Conservation (phyloP, 2,888 invertebrate genomes). For the Tridacna crocea region DNA sequence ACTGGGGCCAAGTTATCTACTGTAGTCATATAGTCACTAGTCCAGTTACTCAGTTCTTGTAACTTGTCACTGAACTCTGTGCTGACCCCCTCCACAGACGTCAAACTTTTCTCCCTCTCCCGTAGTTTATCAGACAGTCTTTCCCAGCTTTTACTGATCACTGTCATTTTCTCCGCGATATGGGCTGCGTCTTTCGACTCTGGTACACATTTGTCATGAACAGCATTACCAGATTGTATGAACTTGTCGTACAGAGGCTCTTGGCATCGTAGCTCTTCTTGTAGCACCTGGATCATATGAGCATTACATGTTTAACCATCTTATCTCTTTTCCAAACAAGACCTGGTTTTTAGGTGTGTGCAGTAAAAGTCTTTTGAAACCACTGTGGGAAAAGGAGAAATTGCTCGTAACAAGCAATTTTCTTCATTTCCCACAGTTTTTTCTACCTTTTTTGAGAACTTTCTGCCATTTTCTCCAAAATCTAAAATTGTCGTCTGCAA, state of each 20-base stretch:
- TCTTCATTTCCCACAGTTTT: too few relatives aligned
- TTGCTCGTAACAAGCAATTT: too few relatives aligned
- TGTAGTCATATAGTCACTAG: slow-evolving; percentile 94
- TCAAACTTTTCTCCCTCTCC: slow-evolving; percentile 87
- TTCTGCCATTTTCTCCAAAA: too few relatives aligned
- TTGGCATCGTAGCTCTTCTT: slow-evolving; percentile 97
- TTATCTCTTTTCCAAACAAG: too few relatives aligned
- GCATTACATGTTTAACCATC: background rate
- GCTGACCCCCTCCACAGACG: slow-evolving; percentile 95
- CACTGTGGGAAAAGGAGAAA: too few relatives aligned
- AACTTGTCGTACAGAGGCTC: slow-evolving; percentile 95
- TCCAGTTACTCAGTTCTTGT: slow-evolving; percentile 92
- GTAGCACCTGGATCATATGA: slow-evolving; percentile 89
- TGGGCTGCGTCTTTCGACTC: slow-evolving; percentile 81
- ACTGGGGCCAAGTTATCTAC: slow-evolving; percentile 90
- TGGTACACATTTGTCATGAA: slow-evolving; percentile 87
- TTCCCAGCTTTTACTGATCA: slow-evolving; percentile 90
- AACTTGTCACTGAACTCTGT: slow-evolving; percentile 96
- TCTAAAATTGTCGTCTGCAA: too few relatives aligned
- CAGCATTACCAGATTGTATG: slow-evolving; percentile 91
- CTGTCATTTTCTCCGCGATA: slow-evolving; percentile 86
- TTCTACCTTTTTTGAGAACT: too few relatives aligned
- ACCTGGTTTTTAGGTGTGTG: too few relatives aligned
- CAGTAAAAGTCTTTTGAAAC: too few relatives aligned
- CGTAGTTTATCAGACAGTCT: slow-evolving; percentile 87